phyloP scores from a whole-genome alignment of 2,888 invertebrate genomes.

The Tiliacea aurago region DNA sequence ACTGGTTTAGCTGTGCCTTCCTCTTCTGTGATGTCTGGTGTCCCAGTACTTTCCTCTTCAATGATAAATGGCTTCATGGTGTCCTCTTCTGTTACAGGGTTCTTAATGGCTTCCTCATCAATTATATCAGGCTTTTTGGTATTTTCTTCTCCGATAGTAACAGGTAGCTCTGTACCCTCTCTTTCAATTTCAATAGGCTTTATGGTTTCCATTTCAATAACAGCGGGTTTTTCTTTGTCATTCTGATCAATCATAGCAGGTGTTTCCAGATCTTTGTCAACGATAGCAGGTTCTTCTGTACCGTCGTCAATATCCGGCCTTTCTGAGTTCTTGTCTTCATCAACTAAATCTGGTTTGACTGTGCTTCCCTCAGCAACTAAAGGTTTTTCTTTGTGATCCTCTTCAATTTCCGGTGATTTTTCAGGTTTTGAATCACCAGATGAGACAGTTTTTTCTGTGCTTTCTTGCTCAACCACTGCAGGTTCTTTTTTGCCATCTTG shows the following conservation, averaged over 20 bases:
- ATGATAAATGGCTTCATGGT: conserved; percentile 28
- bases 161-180: conserved; percentile 33
- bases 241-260: conserved; percentile 2
- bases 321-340: conserved; percentile 27
- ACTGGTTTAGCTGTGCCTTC: conserved; percentile 36
- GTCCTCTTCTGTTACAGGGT: conserved; percentile 14
- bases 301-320: conserved; percentile 17
- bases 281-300: conserved; percentile 17
- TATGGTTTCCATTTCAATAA: conserved; percentile 17
- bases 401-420: conserved; percentile 12
- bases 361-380: conserved; percentile 3
- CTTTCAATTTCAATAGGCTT: conserved; percentile 25
- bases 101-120: conserved; percentile 17
- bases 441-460: conserved; percentile 26
- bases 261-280: conserved; percentile 26
- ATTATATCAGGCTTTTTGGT: conserved; percentile 21
- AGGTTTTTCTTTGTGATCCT: conserved; percentile 21
- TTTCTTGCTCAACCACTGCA: conserved; percentile 7
- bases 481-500: conserved; percentile 17
- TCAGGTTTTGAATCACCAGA: conserved; percentile 15
- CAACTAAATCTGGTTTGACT: conserved; percentile 17
- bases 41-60: conserved; percentile 37
- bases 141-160: conserved; percentile 5
- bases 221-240: conserved; percentile 16
- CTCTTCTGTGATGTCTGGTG: conserved; percentile 26